Base-by-base conservation (phyloP, 2,888 invertebrate species). In the Nymphalis polychloros region DNA sequence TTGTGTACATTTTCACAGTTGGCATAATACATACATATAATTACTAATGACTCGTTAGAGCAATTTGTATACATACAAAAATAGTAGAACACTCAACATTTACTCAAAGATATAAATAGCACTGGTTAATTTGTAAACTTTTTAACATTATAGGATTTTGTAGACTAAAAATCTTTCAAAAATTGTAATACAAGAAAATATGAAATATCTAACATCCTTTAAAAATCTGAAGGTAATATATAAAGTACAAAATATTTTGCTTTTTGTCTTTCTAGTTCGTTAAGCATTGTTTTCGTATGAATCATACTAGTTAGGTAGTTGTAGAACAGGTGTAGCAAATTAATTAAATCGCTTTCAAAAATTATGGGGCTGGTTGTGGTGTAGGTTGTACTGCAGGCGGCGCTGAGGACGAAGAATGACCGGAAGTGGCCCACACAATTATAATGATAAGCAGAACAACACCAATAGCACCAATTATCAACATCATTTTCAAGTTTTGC, bases 401-500 rank as follows among this genome's bases (percentile, higher is more conserved):
- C n/a, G 70, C 35, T 10, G 67, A 50, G 46, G 84, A 76, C 53
- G 87, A 70, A 31, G 77, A 59, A 20, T 27, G 53, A 31, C 89
- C 87, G 67, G 86, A 84, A 46, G 89, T 85, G 64, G 90, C 88
- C 87, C 89, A 93, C 73, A 97, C 95, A 88, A 97, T 95, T 83
- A 97, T 96, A 82, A 97, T 96, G 87, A 96, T 96, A 89, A 97
- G 93, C 85, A 97, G 90, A 77, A 97, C 94, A 77, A 95, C 94
- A 76, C 96, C 97, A 85, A 97, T 97, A 78, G 96, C 96, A 80
- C 97, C 97, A 94, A 97, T 96, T 77, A 97, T 97, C 84, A 97
- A 95, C 97, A 97, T 97, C 97, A 97, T 97, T 94, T 98, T 98
- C 89, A 98, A 94, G 92, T 98, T 98, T 93, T 98, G 98, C 96